phyloP scores from a whole-genome alignment of 1,140 invertebrate species.

The Lycorma delicatula region DNA sequence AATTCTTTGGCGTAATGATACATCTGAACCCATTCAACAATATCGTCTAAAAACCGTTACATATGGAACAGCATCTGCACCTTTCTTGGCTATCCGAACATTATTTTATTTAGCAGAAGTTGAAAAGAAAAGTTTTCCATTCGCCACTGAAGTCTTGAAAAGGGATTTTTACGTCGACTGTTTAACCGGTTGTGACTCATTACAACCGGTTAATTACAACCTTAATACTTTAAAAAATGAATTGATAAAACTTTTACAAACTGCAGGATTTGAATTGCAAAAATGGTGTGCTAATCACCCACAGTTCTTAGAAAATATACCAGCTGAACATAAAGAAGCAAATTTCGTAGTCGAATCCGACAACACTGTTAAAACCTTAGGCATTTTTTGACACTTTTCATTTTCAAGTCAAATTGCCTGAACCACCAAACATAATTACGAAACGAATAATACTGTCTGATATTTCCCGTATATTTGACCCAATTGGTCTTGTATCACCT shows the following conservation, averaged over 20 bases:
- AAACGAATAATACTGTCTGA: conserved; percentile 27
- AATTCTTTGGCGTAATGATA: conserved; percentile 34
- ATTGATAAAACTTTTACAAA: conserved; percentile 18
- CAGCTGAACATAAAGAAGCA: neutral
- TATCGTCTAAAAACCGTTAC: conserved; percentile 32
- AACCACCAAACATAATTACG: neutral
- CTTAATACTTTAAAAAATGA: conserved; percentile 20
- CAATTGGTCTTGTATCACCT: conserved; percentile 35
- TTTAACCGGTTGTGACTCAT: conserved; percentile 15
- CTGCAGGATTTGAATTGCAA: conserved; percentile 24
- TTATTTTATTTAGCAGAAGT: conserved; percentile 35
- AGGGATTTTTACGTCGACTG: conserved; percentile 29
- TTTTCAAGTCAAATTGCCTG: conserved; percentile 8
- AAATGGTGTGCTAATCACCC: conserved; percentile 31
- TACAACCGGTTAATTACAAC: conserved; percentile 23
- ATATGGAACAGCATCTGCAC: conserved; percentile 32
- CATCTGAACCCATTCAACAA: conserved; percentile 24
- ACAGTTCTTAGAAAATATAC: neutral
- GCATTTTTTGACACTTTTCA: conserved; percentile 14
- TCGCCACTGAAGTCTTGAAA: conserved; percentile 15
- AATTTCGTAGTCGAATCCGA: conserved; percentile 2
- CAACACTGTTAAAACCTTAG: conserved; percentile 8
- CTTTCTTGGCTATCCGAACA: conserved; percentile 32
- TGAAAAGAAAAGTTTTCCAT: conserved; percentile 25
- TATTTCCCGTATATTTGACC: conserved; percentile 33